These are phyloP conservation scores for Amblyjoppa fuscipennis DNA, from an alignment of 2,888 invertebrate species.

Conservation along the genomic window DNA sequence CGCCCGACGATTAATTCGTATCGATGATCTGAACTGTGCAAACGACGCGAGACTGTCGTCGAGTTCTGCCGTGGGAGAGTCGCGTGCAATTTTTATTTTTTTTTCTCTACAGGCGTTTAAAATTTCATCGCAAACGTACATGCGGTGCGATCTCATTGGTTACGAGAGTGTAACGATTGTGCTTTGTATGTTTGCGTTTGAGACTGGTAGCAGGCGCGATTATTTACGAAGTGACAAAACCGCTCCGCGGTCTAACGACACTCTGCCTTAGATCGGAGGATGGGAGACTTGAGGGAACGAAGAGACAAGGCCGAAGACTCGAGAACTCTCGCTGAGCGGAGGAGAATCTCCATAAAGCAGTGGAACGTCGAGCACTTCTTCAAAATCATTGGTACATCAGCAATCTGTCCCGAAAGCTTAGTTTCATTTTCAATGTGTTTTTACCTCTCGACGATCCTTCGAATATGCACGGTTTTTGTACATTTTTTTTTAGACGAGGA, in stretches of 20 bases:
- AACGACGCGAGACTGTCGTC: background rate
- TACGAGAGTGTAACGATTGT: background rate
- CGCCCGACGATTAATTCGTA: background rate
- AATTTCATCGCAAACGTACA: slow-evolving; percentile 62
- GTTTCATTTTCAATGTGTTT: slow-evolving; percentile 23
- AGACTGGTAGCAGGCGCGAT: background rate
- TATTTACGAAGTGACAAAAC: slow-evolving; percentile 17
- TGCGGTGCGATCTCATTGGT: slow-evolving; percentile 76
- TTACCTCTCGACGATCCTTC: background rate
- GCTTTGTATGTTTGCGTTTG: background rate
- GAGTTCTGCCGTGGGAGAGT: background rate
- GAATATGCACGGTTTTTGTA: background rate
- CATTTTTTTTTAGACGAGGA: slow-evolving; percentile 80
- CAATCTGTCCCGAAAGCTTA: background rate
- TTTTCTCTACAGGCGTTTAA: slow-evolving; percentile 56
- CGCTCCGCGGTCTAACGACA: background rate
- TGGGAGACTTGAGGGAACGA: slow-evolving; percentile 57
- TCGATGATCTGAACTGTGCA: background rate
- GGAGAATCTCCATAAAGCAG: slow-evolving; percentile 71
- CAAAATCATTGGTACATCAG: slow-evolving; percentile 74
- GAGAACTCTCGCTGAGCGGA: slow-evolving; percentile 3
- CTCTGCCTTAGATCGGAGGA: background rate
- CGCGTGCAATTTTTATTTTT: slow-evolving; percentile 1
- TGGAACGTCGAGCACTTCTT: slow-evolving; percentile 77
- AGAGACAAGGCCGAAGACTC: slow-evolving; percentile 19